phyloP scores from a whole-genome alignment of 2,113 vertebrate species.

The Microtus richardsoni region DNA sequence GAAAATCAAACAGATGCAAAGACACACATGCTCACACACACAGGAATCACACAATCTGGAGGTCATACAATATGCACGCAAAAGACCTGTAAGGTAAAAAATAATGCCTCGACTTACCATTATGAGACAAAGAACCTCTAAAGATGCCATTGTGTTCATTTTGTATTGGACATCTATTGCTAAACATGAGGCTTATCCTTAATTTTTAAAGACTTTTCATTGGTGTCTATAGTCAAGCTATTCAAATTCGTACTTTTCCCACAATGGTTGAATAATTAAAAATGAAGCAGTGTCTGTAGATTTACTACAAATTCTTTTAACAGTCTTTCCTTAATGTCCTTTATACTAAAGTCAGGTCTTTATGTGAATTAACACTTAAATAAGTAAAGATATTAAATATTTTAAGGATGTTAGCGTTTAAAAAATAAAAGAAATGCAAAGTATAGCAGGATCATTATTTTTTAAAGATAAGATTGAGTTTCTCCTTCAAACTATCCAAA shows the following conservation, averaged over 20 bases:
- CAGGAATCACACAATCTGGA: not conserved
- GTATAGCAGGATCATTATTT: not conserved
- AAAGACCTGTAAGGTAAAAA: not conserved
- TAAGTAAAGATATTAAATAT: not conserved
- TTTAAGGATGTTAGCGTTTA: not conserved
- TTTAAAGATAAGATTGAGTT: not conserved
- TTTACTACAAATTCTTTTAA: not conserved
- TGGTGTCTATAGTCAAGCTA: not conserved
- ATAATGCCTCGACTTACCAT: not conserved
- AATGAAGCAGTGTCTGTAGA: not conserved
- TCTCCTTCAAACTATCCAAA: not conserved
- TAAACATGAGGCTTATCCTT: not conserved
- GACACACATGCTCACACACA: not conserved
- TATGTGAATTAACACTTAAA: not conserved
- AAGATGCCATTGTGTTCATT: not conserved
- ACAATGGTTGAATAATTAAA: not conserved
- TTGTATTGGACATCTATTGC: not conserved
- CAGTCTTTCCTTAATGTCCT: not conserved
- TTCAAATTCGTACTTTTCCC: not conserved
- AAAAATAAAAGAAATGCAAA: not conserved
- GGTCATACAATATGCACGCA: not conserved
- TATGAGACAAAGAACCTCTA: not conserved
- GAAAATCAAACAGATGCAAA: not conserved
- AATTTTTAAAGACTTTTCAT: not conserved
- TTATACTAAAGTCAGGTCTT: not conserved